These are phyloP conservation scores for Amphilophus citrinellus DNA, from an alignment of 2,113 vertebrate species.

Conservation along the genomic window DNA sequence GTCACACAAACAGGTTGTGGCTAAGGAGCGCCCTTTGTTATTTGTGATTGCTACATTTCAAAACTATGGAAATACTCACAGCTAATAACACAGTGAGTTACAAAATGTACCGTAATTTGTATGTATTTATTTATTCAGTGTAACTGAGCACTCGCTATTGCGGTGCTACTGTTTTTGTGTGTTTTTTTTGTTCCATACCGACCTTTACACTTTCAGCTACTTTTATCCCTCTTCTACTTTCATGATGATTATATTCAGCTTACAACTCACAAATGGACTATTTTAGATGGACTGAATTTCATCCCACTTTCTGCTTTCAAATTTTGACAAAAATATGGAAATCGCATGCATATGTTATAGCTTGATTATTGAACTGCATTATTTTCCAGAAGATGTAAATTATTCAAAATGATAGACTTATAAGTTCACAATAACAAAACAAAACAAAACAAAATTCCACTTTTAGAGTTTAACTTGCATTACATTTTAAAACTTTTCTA, in stretches of 20 bases:
- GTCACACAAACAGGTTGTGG: neutral
- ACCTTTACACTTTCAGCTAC: neutral
- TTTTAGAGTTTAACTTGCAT: neutral
- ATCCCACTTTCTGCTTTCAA: neutral
- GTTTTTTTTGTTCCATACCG: no score
- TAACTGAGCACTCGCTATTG: neutral
- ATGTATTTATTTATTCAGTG: neutral
- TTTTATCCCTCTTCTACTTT: neutral
- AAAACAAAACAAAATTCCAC: neutral
- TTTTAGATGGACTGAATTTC: neutral
- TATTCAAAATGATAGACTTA: no score
- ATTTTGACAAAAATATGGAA: rapidly evolving
- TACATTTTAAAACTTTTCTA: neutral
- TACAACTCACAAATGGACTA: neutral
- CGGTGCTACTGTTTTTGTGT: neutral
- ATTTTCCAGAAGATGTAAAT: neutral
- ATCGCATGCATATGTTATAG: neutral
- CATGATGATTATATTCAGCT: neutral
- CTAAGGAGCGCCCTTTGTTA: neutral
- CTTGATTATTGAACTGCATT: neutral
- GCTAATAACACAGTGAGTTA: neutral
- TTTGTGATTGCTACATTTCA: constrained; percentile 5
- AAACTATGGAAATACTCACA: neutral
- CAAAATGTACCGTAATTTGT: neutral
- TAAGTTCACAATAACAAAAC: no score